A percentile compares a stretch with the other conserved stretches of the same genome.
Evolutionary conservation across 2,113 vertebrate species (phyloP).

Genomic region (Perognathus longimembris): DNA sequence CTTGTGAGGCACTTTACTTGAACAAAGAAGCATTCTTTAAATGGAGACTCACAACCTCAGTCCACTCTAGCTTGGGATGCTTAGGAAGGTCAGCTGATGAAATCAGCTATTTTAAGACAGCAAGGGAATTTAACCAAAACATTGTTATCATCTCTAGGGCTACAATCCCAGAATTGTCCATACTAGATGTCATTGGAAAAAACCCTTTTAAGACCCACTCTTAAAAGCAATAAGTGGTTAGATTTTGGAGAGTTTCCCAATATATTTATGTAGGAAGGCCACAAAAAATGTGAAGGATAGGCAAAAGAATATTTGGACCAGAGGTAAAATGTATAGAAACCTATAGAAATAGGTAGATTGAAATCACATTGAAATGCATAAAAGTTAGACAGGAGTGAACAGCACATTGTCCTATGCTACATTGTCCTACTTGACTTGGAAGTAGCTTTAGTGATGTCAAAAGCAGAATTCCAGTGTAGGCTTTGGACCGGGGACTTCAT

Average conservation of each 20-base stretch:
- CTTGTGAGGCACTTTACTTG: slow-evolving; percentile 4
- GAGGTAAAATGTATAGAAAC: slow-evolving; percentile 11
- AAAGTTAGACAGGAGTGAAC: neutral
- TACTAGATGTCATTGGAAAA: slow-evolving; percentile 4
- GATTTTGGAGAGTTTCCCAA: neutral
- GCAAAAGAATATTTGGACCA: neutral
- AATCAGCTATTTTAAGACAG: slow-evolving; percentile 56
- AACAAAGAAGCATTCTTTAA: slow-evolving; percentile 64
- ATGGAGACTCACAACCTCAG: slow-evolving; percentile 23
- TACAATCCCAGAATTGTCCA: neutral
- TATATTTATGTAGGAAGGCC: neutral
- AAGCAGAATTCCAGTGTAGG: neutral
- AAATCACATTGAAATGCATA: neutral
- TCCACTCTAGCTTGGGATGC: neutral
- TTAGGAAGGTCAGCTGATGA: slow-evolving; percentile 52
- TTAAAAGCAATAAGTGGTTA: neutral
- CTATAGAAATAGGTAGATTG: neutral
- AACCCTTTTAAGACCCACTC: slow-evolving; percentile 19
- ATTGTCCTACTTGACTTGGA: neutral
- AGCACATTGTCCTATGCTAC: neutral
- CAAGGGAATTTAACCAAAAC: slow-evolving; percentile 45
- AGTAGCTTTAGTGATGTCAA: neutral
- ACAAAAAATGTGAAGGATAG: neutral
- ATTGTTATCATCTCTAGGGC: slow-evolving; percentile 1
- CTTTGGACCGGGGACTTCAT: neutral